A percentile compares a stretch with the other conserved stretches of the same genome.
Evolutionary conservation across 2,113 vertebrate species (phyloP).

Genomic region (Semicossyphus pulcher): DNA sequence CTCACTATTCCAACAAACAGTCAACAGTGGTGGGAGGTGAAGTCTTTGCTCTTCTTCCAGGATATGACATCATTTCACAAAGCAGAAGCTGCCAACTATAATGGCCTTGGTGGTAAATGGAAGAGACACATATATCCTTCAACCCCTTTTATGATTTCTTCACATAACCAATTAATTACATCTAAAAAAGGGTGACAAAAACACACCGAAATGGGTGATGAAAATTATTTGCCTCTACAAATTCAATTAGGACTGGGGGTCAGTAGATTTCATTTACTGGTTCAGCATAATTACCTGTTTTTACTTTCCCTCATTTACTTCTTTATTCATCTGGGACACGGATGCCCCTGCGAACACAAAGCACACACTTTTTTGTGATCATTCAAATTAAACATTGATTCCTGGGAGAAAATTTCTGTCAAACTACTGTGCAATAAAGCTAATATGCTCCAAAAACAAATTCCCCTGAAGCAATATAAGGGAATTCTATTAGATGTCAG

Average conservation of each 20-base stretch:
- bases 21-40: constrained; percentile 31
- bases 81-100: constrained; percentile 47
- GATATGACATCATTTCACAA: constrained; percentile 64
- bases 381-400: constrained; percentile 79
- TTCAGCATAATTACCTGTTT: constrained; percentile 87
- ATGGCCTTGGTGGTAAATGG: constrained; percentile 65
- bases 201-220: constrained; percentile 76
- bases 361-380: constrained; percentile 74
- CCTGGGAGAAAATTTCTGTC: constrained; percentile 72
- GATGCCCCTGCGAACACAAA: constrained; percentile 75
- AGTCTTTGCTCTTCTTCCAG: constrained; percentile 62
- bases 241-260: constrained; percentile 84
- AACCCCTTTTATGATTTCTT: constrained; percentile 54
- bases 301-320: constrained; percentile 82
- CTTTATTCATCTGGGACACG: constrained; percentile 82
- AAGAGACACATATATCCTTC: constrained; percentile 45
- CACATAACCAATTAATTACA: constrained; percentile 82
- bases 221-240: constrained; percentile 73
- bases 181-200: constrained; percentile 69
- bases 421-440: constrained; percentile 56
- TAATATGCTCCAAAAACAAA: constrained; percentile 75
- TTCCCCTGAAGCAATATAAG: constrained; percentile 64
- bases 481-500: constrained; percentile 66
- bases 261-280: constrained; percentile 82
- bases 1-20: constrained; percentile 29